Evolutionary conservation across 2,888 invertebrate species (phyloP).

Genomic region (Drosophila infuscata): DNA sequence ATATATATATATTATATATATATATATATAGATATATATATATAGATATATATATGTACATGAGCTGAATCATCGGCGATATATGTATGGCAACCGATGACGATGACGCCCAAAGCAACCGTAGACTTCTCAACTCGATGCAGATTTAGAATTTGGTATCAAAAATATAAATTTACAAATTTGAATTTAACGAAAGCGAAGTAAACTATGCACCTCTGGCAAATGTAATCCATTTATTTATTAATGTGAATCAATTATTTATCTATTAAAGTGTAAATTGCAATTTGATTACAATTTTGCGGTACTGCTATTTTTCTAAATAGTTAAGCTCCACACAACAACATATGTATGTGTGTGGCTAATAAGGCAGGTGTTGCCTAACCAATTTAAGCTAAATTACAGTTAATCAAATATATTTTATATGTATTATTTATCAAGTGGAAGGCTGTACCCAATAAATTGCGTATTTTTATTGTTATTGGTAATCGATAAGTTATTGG

Average conservation of each 20-base stretch:
- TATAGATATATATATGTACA: not conserved
- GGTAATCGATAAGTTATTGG: not conserved
- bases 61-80: conserved; percentile 31
- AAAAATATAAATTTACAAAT: not conserved
- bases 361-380: not conserved
- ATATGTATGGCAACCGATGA: conserved; percentile 16
- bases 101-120: not conserved
- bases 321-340: conserved; percentile 5
- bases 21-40: not conserved
- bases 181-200: not conserved
- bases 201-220: not conserved
- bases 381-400: not conserved
- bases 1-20: not conserved
- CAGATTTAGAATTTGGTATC: no score
- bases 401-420: not conserved
- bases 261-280: not conserved
- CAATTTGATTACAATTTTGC: conserved; percentile 12
- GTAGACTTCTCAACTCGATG: not conserved
- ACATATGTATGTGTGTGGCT: not conserved
- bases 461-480: not conserved
- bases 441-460: not conserved
- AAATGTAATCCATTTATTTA: not conserved
- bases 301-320: conserved; percentile 17
- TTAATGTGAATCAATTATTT: not conserved
- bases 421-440: not conserved